phyloP scores from a whole-genome alignment of 2,797 vertebrate species.

The Syndactyla subalaris region DNA sequence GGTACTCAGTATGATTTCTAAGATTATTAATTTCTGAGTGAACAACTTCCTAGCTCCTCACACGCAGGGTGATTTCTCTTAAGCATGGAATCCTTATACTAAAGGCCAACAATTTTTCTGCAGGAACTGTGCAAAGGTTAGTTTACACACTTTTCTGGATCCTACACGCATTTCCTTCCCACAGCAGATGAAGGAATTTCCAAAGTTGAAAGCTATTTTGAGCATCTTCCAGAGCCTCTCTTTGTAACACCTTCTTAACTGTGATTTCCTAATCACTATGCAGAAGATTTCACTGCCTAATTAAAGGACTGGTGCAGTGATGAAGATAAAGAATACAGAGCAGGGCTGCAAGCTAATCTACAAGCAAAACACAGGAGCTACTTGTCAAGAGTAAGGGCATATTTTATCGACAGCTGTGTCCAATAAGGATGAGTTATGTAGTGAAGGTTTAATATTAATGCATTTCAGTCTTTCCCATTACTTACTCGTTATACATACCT shows the following conservation, averaged over 20 bases:
- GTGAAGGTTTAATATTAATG: slow-evolving; percentile 77
- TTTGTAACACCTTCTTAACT: slow-evolving; percentile 78
- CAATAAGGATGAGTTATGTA: slow-evolving; percentile 77
- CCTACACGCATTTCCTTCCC: slow-evolving; percentile 34
- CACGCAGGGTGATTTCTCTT: neutral
- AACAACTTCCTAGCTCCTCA: neutral
- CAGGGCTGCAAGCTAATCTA: slow-evolving; percentile 77
- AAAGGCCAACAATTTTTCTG: slow-evolving; percentile 29
- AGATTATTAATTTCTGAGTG: neutral
- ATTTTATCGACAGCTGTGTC: slow-evolving; percentile 81
- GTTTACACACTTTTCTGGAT: slow-evolving; percentile 42
- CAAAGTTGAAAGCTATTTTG: slow-evolving; percentile 71
- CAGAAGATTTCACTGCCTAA: slow-evolving; percentile 79
- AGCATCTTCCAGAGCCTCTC: slow-evolving; percentile 71
- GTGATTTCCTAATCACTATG: slow-evolving; percentile 81
- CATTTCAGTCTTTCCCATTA: slow-evolving; percentile 64
- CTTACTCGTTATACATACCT: slow-evolving; percentile 37
- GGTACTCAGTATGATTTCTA: neutral
- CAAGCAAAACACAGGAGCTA: slow-evolving; percentile 77
- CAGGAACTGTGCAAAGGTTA: slow-evolving; percentile 52
- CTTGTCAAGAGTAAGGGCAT: slow-evolving; percentile 78
- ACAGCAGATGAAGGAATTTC: slow-evolving; percentile 66
- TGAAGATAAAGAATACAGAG: slow-evolving; percentile 82
- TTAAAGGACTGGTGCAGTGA: slow-evolving; percentile 79
- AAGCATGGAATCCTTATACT: neutral